Evolutionary conservation across 2,797 vertebrate genomes (phyloP), one percentile per base, ranked within the genome.

Genomic region (Phoxinus dragarum): DNA sequence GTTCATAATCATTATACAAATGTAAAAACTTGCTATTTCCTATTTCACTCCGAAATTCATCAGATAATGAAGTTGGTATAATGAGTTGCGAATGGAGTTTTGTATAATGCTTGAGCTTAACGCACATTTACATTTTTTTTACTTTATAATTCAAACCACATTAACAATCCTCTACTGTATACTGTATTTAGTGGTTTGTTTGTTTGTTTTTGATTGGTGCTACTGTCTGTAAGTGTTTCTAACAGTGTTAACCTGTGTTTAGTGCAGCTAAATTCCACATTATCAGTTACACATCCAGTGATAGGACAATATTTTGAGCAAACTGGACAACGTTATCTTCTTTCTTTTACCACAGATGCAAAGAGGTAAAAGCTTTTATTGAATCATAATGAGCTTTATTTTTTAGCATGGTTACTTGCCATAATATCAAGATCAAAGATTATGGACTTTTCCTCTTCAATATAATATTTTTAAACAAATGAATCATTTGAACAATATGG

Each of bases 201-300:
- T 5, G 27, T 44, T 10, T 34, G 11, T 36, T 59, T 59, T 34
- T 42, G 2, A 47, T 47, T 74, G 69, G 40, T 82, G 81, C 69
- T 73, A n/a, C 69, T 49, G 10, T 82, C 23, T 81, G 52, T 56
- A 21, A 59, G 68, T 34, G 49, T 72, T 64, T 61, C 34, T 69
- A 23, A 80, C 44, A 42, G 54, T n/a, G 72, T 54, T 52, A 12
- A 54, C 27, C 31, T 75, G 47, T 36, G 47, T 75, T 34, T 52
- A 9, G 19, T 10, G 8, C 5, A 54, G 47, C 19, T 36, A 5
- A 69, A 40, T 27, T 14, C 16, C 27, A 34, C 61, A 31, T 6
- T 16, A 3, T 64, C 12, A 64, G n/a, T 44, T 73, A 47, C 42
- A 8, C 6, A n/a, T 38, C 6, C 49, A 56, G 11, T 40, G 36